These are phyloP conservation scores for Muschampia plurimacula DNA, from an alignment of 2,888 invertebrate genomes.

Conservation along the genomic window DNA sequence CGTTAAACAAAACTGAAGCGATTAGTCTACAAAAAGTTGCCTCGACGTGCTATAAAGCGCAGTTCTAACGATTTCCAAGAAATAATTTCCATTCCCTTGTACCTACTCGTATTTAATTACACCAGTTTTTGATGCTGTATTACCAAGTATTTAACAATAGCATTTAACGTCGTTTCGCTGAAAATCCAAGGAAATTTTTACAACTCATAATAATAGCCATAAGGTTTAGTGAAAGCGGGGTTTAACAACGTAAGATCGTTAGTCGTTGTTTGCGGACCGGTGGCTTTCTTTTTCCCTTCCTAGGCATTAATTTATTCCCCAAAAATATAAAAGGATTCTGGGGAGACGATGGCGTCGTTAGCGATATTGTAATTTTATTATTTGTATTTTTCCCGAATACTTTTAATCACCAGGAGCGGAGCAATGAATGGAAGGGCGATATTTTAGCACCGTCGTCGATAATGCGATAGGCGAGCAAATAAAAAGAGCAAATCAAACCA, in stretches of 20 bases:
- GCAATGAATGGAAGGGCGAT: constrained; percentile 56
- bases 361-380: constrained; percentile 87
- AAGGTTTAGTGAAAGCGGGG: constrained; percentile 56
- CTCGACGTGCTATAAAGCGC: constrained; percentile 12
- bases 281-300: constrained; percentile 68
- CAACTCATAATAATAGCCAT: constrained; percentile 54
- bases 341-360: constrained; percentile 80
- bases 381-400: constrained; percentile 85
- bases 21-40: background rate
- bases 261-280: constrained; percentile 69
- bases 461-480: background rate
- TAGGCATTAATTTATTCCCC: constrained; percentile 80
- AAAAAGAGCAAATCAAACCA: background rate
- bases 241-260: constrained; percentile 72
- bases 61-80: constrained; percentile 25
- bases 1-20: constrained; percentile 3
- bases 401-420: constrained; percentile 79
- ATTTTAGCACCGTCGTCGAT: background rate
- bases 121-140: constrained; percentile 37
- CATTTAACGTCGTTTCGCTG: constrained; percentile 42
- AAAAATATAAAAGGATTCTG: constrained; percentile 85
- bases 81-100: constrained; percentile 33
- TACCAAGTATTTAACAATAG: constrained; percentile 33
- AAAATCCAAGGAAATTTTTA: constrained; percentile 49
- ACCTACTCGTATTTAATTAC: constrained; percentile 43